A percentile compares a stretch with the other conserved stretches of the same genome.
These are phyloP conservation scores for Flabesymbios commensalis DNA, from an alignment of 2,888 invertebrate genomes.

Conservation along the genomic window DNA sequence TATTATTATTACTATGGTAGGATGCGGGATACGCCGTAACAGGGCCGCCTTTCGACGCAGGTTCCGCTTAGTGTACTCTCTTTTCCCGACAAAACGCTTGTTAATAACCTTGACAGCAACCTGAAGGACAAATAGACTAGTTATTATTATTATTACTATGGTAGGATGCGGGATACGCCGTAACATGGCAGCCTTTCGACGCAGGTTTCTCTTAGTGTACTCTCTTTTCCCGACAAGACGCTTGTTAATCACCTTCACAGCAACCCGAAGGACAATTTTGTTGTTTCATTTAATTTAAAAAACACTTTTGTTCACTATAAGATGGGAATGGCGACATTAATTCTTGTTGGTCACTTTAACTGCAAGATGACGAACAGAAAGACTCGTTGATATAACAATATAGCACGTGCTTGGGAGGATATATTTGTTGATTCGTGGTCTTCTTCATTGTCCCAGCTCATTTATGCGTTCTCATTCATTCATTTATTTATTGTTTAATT, in stretches of 20 bases:
- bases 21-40: constrained; percentile 49
- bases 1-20: constrained; percentile 51
- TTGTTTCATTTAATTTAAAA: no score
- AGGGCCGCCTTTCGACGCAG: constrained; percentile 51
- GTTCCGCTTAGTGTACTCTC: constrained; percentile 45
- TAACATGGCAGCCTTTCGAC: constrained; percentile 50
- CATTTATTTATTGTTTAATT: no score
- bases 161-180: constrained; percentile 51
- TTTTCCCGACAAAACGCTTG: constrained; percentile 44
- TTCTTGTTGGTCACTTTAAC: no score
- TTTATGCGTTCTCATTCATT: no score
- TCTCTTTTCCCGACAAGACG: constrained; percentile 43
- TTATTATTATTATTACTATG: constrained; percentile 41
- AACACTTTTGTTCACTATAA: no score
- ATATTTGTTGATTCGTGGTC: no score
- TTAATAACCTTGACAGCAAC: constrained; percentile 55
- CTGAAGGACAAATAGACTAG: constrained; percentile 23
- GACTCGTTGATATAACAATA: no score
- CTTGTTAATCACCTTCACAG: constrained; percentile 54
- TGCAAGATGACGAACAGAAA: no score
- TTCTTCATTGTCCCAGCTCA: no score
- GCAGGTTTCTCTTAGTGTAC: constrained; percentile 45
- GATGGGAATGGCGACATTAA: no score
- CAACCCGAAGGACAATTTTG: constrained; percentile 44
- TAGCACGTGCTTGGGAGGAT: no score